A percentile compares a stretch with the other conserved stretches of the same genome.
Evolutionary conservation across 2,888 invertebrate genomes (phyloP).

Genomic region (Gymnocheta viridis): DNA sequence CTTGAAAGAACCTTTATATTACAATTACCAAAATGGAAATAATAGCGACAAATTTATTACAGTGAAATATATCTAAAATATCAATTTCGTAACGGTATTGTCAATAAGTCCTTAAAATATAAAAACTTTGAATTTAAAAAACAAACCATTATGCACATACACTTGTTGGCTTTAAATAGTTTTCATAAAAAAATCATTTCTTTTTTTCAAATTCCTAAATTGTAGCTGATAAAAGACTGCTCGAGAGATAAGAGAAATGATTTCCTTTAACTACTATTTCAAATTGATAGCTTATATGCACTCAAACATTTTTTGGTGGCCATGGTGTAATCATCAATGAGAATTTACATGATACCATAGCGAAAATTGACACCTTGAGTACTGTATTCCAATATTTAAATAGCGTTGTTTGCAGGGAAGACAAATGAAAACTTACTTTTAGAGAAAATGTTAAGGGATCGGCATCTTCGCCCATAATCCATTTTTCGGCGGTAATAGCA

Average conservation of each 20-base stretch:
- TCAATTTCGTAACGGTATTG: too few relatives aligned
- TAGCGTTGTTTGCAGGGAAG: conserved; percentile 47
- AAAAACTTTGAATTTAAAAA: too few relatives aligned
- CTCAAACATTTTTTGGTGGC: conserved; percentile 39
- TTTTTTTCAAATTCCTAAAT: too few relatives aligned
- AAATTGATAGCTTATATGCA: conserved; percentile 42
- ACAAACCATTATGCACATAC: too few relatives aligned
- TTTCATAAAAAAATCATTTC: conserved; percentile 12
- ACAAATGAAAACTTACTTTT: conserved; percentile 86
- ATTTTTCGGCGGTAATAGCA: conserved; percentile 94
- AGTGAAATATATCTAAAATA: too few relatives aligned
- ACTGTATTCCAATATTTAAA: conserved; percentile 76
- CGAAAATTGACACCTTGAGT: conserved; percentile 61
- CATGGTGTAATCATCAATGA: conserved; percentile 37
- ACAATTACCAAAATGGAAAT: too few relatives aligned
- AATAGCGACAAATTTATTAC: too few relatives aligned
- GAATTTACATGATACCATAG: conserved; percentile 46
- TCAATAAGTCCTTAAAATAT: too few relatives aligned
- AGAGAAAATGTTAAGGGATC: conserved; percentile 96
- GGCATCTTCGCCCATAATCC: conserved; percentile 93
- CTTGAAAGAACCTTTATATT: too few relatives aligned
- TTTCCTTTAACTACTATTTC: conserved; percentile 1
- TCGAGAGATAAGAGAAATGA: conserved; percentile 35
- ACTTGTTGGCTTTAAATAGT: neutral
- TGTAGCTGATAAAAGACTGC: conserved; percentile 13